Percentiles rank a stretch among this genome's conserved stretches.
phyloP scores from a whole-genome alignment of 2,113 vertebrate genomes.

The Otocyon megalotis region DNA sequence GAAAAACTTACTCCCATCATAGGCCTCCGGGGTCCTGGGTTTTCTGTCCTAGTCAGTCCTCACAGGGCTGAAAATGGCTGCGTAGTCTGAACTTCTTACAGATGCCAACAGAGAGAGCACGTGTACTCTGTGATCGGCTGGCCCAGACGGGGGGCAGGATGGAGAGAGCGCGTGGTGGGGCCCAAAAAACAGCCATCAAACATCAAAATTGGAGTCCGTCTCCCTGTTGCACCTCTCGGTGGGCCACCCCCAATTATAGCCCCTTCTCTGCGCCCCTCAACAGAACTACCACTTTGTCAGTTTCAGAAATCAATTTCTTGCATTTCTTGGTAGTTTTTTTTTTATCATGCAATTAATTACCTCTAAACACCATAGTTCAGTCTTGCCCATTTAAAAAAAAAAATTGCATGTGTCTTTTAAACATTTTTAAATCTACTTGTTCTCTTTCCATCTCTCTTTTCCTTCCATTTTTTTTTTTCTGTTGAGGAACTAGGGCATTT shows the following conservation, averaged over 20 bases:
- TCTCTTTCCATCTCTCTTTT: neutral
- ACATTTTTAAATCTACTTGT: neutral
- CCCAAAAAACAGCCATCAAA: neutral
- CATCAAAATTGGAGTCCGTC: neutral
- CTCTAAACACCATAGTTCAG: neutral
- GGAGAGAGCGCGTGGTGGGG: neutral
- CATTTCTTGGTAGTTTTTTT: neutral
- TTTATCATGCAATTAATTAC: neutral
- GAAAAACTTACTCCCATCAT: neutral
- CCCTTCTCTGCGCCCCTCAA: neutral
- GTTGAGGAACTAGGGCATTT: neutral
- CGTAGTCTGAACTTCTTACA: neutral
- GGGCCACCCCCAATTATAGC: neutral
- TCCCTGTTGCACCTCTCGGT: neutral
- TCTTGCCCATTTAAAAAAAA: neutral
- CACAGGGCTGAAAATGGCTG: neutral
- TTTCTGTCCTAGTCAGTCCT: neutral
- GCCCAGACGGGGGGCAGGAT: neutral
- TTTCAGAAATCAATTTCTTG: neutral
- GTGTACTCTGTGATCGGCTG: neutral
- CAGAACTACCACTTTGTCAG: neutral
- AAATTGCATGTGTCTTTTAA: neutral
- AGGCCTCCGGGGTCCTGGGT: neutral
- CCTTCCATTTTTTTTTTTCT: conserved; percentile 9
- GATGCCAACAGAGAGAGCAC: neutral